Conservation (phyloP, 2,797 vertebrate species). For the Enteromius viviparus region DNA sequence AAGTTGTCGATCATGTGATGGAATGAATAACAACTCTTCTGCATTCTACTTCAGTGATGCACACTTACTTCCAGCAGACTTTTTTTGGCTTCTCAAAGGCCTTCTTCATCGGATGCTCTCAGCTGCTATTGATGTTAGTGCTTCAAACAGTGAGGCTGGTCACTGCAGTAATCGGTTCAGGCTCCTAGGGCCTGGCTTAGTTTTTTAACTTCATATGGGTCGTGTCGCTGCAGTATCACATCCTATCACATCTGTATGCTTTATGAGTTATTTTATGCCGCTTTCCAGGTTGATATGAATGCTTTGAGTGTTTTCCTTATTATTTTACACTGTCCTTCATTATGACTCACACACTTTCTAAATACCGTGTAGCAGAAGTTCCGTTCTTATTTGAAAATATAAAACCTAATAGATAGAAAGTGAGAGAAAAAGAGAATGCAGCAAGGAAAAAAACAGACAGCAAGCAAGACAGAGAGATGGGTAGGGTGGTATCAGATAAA, state of each 20-base stretch:
- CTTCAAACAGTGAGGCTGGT: background rate
- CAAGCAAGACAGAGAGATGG: slow-evolving; percentile 35
- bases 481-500: slow-evolving; percentile 45
- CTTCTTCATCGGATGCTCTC: background rate
- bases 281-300: background rate
- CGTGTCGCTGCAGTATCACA: background rate
- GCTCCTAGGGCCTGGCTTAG: background rate
- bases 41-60: background rate
- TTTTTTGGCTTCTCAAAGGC: background rate
- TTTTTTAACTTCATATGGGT: background rate
- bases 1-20: background rate
- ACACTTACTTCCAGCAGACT: background rate
- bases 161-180: background rate
- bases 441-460: slow-evolving; percentile 13
- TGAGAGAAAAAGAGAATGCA: slow-evolving; percentile 57
- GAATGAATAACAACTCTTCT: background rate
- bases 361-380: slow-evolving; percentile 32
- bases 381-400: slow-evolving; percentile 52
- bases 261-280: background rate
- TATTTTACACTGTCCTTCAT: slow-evolving; percentile 13
- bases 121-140: background rate
- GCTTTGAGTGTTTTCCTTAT: background rate
- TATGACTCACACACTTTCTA: background rate
- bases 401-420: slow-evolving; percentile 16
- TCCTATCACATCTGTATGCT: background rate